phyloP scores from a whole-genome alignment of 2,113 vertebrate species.

The Dunckerocampus dactyliophorus region DNA sequence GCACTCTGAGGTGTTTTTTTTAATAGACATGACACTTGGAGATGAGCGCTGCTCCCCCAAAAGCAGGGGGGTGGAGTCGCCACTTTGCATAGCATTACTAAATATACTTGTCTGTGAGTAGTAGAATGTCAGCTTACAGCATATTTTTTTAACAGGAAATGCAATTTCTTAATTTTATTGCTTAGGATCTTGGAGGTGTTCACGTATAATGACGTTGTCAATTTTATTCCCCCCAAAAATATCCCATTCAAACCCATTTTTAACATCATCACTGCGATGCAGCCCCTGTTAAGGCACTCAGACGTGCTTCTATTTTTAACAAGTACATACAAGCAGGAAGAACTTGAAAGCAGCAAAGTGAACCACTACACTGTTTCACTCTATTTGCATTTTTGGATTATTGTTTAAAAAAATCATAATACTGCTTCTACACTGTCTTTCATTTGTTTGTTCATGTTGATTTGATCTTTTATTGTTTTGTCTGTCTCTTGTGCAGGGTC shows the following conservation, averaged over 20 bases:
- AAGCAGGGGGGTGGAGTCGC: constrained; percentile 24
- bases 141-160: too few species aligned
- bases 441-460: too few species aligned
- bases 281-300: constrained; percentile 43
- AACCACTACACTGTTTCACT: too few species aligned
- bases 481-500: too few species aligned
- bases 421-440: too few species aligned
- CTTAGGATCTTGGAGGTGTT: too few species aligned
- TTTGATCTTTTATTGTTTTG: too few species aligned
- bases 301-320: constrained; percentile 61
- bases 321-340: constrained; percentile 47
- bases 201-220: too few species aligned
- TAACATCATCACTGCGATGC: constrained; percentile 45
- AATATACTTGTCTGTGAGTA: not conserved
- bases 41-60: constrained; percentile 19
- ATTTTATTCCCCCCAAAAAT: not conserved
- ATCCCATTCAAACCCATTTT: constrained; percentile 44
- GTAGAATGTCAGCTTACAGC: too few species aligned
- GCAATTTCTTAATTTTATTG: too few species aligned
- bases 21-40: constrained; percentile 27
- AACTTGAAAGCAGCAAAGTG: constrained; percentile 40
- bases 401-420: constrained; percentile 7
- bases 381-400: constrained; percentile 56
- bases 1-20: constrained; percentile 48
- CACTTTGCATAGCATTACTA: not conserved